Evolutionary conservation across 2,888 invertebrate genomes (phyloP), one percentile per base, ranked within the genome.

Genomic region (Cheilosia vulpina): DNA sequence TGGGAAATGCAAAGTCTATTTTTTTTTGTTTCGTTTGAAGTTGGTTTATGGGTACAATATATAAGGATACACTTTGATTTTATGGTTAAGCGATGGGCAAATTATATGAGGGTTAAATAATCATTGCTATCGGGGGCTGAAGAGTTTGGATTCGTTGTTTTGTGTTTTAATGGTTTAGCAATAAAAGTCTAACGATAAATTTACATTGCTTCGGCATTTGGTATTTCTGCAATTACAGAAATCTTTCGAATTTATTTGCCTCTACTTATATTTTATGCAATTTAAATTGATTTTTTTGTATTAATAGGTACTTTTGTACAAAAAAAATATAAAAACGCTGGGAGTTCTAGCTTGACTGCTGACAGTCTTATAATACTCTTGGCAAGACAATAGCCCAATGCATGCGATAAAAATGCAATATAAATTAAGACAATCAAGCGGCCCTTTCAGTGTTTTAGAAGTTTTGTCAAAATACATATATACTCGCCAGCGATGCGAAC

Each of bases 31-130:
- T 45, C 13, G 34, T 77, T 72, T 38, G 19, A 31, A 31, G 15
- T 34, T 31, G 19, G n/a, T n/a, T 15, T 15, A 43, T 43, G n/a
- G 43, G 27, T 27, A 31, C 31, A 55, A 55, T 69, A 63, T 63
- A 55, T 55, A 62, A 66, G 83, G 83, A 41, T 41, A 80, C 58
- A 76, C 63, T 80, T 71, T 53, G 58, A 60, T 69, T 57, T 63
- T 50, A 79, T 71, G 66, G 47, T 76, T 34, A 83, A 80, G 80
- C 80, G 53, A 72, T 79, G 80, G 63, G 45, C 58, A 62, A 80
- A 80, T 45, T 50, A 66, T 72, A 68, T 38, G 38, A 47, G 68
- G 24, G 55, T n/a, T 72, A 31, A 55, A 53, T 13, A 38, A 63
- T 77, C 57, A 68, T 77, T 62, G 55, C 69, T 72, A 60, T 72